Conservation (phyloP, 2,888 invertebrate genomes). For the Anaspis maculata region DNA sequence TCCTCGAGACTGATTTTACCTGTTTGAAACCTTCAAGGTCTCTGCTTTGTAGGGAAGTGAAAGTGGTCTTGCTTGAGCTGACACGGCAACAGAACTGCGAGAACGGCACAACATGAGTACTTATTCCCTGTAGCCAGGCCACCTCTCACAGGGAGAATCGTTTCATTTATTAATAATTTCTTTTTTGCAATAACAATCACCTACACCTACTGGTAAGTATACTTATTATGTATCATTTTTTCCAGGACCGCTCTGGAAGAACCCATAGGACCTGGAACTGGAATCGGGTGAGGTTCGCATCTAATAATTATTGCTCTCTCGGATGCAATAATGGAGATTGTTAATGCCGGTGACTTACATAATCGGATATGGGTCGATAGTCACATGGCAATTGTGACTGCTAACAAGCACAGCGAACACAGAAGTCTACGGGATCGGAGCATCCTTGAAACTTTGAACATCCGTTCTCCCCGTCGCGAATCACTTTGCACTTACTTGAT, state of each 20-base stretch:
- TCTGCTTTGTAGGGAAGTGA: conserved; percentile 45
- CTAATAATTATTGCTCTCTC: too few species aligned
- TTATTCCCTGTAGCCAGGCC: too few species aligned
- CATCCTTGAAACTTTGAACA: conserved; percentile 35
- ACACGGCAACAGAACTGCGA: conserved; percentile 30
- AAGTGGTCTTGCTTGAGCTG: conserved; percentile 43
- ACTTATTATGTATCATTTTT: too few species aligned
- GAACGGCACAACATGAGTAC: conserved; percentile 5
- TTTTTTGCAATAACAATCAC: too few species aligned
- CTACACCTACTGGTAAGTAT: too few species aligned
- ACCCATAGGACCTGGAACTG: too few species aligned
- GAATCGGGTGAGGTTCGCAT: too few species aligned
- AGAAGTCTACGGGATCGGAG: conserved; percentile 25
- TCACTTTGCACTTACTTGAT: conserved; percentile 26
- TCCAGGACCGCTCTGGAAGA: too few species aligned
- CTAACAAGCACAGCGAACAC: conserved; percentile 26
- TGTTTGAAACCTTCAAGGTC: conserved; percentile 45
- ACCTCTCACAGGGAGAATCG: too few species aligned
- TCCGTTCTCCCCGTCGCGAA: conserved; percentile 28
- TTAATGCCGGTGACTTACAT: conserved; percentile 22
- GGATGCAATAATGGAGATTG: background rate
- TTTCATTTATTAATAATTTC: too few species aligned
- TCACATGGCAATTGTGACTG: conserved; percentile 31
- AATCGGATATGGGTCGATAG: conserved; percentile 36
- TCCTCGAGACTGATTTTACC: conserved; percentile 46